A percentile compares a stretch with the other conserved stretches of the same genome.
These are phyloP conservation scores for Cyclargus thomasi DNA, from an alignment of 1,140 invertebrate genomes.

Conservation along the genomic window DNA sequence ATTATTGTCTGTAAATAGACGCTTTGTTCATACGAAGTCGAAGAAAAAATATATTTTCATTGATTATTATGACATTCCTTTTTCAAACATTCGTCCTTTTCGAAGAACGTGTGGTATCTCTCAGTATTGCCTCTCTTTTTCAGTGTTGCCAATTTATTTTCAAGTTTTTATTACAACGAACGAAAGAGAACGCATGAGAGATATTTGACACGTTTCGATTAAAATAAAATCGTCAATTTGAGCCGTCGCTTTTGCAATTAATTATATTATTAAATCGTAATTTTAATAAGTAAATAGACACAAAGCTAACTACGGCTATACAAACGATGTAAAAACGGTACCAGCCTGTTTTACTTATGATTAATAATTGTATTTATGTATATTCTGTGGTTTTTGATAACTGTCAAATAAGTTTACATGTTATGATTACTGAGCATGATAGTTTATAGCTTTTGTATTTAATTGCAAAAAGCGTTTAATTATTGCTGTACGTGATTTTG, in stretches of 20 bases:
- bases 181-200: conserved; percentile 28
- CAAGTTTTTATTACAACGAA: neutral
- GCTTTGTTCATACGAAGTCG: neutral
- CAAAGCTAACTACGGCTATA: neutral
- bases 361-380: conserved; percentile 5
- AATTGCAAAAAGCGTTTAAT: neutral
- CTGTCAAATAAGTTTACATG: conserved; percentile 20
- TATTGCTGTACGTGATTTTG: neutral
- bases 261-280: neutral
- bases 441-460: neutral
- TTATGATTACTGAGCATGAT: neutral
- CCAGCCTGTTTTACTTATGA: conserved; percentile 13
- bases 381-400: conserved; percentile 19
- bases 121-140: conserved; percentile 4
- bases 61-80: neutral
- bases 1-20: neutral
- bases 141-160: conserved; percentile 4
- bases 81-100: neutral
- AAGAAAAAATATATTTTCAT: no score
- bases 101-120: neutral
- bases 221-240: conserved; percentile 6
- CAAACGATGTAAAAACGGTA: neutral
- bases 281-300: neutral
- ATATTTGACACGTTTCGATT: conserved; percentile 21
- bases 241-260: neutral